Base-by-base conservation (phyloP, 2,888 invertebrate species). In the Therioaphis trifolii region DNA sequence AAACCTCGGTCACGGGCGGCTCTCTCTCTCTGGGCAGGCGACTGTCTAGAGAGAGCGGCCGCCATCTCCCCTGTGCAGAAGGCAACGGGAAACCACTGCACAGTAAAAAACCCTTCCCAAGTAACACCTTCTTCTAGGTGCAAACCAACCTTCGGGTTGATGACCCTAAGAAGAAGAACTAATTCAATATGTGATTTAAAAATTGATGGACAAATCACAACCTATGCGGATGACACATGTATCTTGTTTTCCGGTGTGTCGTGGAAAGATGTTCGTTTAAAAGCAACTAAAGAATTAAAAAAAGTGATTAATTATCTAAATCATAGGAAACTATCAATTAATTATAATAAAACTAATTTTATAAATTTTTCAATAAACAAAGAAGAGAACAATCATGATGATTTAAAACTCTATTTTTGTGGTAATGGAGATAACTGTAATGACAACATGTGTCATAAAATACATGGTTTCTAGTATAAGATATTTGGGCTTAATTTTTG, bases 391-490 rank as follows among this genome's bases (percentile, higher is more conserved):
- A 58, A 21, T 58, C 24, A 58, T 58, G 21, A 58, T 58, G 58
- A 58, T 11, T 24, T 58, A 58, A 58, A 58, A 58, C 15, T 52
- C 52, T 52, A n/a, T 52, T 52, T 52, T 52, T 52, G 52, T 52
- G n/a, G 18, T 18, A 52, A 7, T 52, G n/a, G 18, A 52, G n/a
- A 52, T 52, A 52, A 52, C 5, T 52, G 46, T 46, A 46, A 46
- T 46, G 46, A 14, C 15, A 11, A 2, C 2, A 46, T 46, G 15
- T 46, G 15, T 46, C 46, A 46, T 11, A 46, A 46, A 46, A 46
- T 46, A 46, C 15, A 46, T 4, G 15, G 46, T 35, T 35, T 35
- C 35, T 35, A 35, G 7, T 35, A 35, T 35, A 35, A 35, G 35
- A 35, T 35, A 35, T 35, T 7, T 35, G 35, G 35, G 35, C 35